A percentile compares a stretch with the other conserved stretches of the same genome.
phyloP scores from a whole-genome alignment of 2,113 vertebrate genomes.

The Onychorhynchus coronatus region DNA sequence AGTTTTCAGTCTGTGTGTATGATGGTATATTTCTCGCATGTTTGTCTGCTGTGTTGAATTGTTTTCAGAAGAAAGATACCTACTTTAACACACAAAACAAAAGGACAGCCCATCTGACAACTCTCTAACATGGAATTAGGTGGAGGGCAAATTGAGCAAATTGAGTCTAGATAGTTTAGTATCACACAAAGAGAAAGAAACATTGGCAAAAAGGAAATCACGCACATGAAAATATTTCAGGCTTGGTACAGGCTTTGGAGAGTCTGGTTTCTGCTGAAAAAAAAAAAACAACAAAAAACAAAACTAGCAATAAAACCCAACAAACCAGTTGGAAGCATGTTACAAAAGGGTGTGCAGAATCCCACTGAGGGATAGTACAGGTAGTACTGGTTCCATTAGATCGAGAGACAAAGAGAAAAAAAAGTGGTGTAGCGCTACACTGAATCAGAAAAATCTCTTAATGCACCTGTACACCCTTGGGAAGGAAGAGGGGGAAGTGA shows the following conservation, averaged over 20 bases:
- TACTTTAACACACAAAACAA: neutral
- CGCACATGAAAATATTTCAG: neutral
- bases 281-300: too few species aligned
- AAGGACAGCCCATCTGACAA: neutral
- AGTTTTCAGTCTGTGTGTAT: neutral
- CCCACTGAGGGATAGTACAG: neutral
- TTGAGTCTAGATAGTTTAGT: neutral
- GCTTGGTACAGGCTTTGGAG: neutral
- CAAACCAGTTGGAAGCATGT: neutral
- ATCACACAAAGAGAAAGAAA: neutral
- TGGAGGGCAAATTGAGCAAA: neutral
- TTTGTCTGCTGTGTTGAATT: neutral
- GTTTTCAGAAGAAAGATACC: neutral
- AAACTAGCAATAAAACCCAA: rapidly evolving
- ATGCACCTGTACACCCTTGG: neutral
- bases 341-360: neutral
- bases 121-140: neutral
- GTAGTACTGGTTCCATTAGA: neutral
- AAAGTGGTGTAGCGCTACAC: neutral
- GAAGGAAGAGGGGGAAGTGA: neutral
- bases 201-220: neutral
- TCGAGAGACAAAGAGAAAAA: neutral
- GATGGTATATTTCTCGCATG: neutral
- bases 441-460: neutral
- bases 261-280: neutral